Evolutionary conservation across 2,888 invertebrate species (phyloP).

Genomic region (Blastobasis adustella): DNA sequence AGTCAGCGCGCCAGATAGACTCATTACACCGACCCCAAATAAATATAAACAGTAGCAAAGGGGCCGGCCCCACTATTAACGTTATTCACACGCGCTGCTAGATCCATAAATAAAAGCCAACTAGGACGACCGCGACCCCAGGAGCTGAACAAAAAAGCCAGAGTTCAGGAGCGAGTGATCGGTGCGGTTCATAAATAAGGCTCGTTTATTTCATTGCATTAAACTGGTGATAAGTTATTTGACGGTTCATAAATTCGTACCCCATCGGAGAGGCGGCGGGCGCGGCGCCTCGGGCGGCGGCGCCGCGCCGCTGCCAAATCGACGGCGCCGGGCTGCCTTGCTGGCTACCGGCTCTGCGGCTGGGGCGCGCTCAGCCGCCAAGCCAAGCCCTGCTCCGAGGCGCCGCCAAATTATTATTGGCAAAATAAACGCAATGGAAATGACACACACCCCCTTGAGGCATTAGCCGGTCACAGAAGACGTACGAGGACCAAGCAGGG

Average conservation of each 20-base stretch:
- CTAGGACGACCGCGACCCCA: slow-evolving; percentile 47
- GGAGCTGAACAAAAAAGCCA: slow-evolving; percentile 58
- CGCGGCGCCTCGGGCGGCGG: slow-evolving; percentile 35
- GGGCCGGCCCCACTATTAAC: slow-evolving; percentile 52
- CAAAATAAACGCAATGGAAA: slow-evolving; percentile 36
- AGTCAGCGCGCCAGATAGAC: slow-evolving; percentile 71
- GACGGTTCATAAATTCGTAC: slow-evolving; percentile 68
- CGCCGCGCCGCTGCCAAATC: slow-evolving; percentile 53
- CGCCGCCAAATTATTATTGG: slow-evolving; percentile 36
- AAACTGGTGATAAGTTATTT: slow-evolving; percentile 72
- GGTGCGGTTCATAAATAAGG: slow-evolving; percentile 64
- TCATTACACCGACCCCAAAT: slow-evolving; percentile 71
- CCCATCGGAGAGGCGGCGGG: slow-evolving; percentile 42
- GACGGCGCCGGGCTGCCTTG: slow-evolving; percentile 46
- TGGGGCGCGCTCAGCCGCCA: slow-evolving; percentile 41
- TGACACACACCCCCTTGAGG: too few relatives aligned
- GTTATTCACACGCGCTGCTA: slow-evolving; percentile 71
- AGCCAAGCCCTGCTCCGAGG: slow-evolving; percentile 43
- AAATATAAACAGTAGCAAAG: slow-evolving; percentile 69
- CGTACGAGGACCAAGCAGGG: too few relatives aligned
- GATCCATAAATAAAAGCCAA: slow-evolving; percentile 67
- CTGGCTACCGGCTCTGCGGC: slow-evolving; percentile 65
- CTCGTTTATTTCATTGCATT: slow-evolving; percentile 70
- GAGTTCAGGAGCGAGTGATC: slow-evolving; percentile 59
- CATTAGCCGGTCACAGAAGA: too few relatives aligned